Evolutionary conservation across 2,113 vertebrate species (phyloP).

Genomic region (Maccullochella peelii): DNA sequence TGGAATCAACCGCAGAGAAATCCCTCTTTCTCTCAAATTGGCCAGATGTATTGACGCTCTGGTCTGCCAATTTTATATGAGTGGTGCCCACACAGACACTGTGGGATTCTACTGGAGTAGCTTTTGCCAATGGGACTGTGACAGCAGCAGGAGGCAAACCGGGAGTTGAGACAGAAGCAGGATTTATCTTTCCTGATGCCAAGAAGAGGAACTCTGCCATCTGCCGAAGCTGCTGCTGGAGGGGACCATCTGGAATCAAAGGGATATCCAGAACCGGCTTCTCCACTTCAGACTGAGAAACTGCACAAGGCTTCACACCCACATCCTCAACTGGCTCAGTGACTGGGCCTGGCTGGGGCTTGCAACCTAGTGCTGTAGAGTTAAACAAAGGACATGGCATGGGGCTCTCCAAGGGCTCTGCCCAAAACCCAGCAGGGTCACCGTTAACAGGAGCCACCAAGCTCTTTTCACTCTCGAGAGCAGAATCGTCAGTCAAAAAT

Average conservation of each 20-base stretch:
- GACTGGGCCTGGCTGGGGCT: slow-evolving; percentile 5
- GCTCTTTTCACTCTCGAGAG: slow-evolving; percentile 40
- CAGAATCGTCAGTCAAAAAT: slow-evolving; percentile 34
- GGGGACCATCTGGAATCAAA: slow-evolving; percentile 65
- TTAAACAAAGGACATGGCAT: slow-evolving; percentile 79
- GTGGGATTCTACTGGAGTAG: slow-evolving; percentile 43
- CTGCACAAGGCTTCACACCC: neutral
- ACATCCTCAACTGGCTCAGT: slow-evolving; percentile 11
- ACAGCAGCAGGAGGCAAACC: slow-evolving; percentile 2
- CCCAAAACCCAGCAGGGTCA: slow-evolving; percentile 50
- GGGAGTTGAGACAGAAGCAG: slow-evolving; percentile 1
- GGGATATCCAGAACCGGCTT: slow-evolving; percentile 34
- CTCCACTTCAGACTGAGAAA: slow-evolving; percentile 16
- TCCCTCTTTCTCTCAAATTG: slow-evolving; percentile 75
- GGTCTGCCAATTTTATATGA: slow-evolving; percentile 61
- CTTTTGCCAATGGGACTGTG: neutral
- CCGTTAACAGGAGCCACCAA: neutral
- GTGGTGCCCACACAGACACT: slow-evolving; percentile 76
- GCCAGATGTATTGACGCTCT: slow-evolving; percentile 82
- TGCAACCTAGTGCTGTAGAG: slow-evolving; percentile 74
- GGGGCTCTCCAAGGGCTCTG: slow-evolving; percentile 74
- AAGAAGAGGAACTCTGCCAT: slow-evolving; percentile 83
- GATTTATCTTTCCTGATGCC: slow-evolving; percentile 72
- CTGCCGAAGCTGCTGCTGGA: slow-evolving; percentile 83
- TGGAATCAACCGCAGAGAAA: slow-evolving; percentile 73